Evolutionary conservation across 2,888 invertebrate genomes (phyloP), one percentile per base, ranked within the genome.

Genomic region (Stictocephala bisonia): DNA sequence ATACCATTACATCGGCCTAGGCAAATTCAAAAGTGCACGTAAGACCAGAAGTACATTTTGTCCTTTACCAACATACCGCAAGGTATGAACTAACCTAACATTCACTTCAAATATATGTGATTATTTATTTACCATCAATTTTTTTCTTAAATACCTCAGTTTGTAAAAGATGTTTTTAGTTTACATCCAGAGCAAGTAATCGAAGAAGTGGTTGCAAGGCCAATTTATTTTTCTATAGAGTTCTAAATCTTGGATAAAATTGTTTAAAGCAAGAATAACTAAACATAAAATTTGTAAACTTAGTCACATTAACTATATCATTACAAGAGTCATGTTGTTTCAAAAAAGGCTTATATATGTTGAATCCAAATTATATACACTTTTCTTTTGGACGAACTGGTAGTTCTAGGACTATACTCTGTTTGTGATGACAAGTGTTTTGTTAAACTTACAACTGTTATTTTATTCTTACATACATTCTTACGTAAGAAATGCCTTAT

Each of bases 21-120:
- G 26, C n/a, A 66, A 29, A 66, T 66, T 66, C 41, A 66, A 27
- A 24, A 66, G n/a, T 3, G 26, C 20, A 26, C 66, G 44, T 22
- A 35, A 40, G n/a, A 44, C 20, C 22, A 3, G n/a, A 15, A 11
- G 24, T 20, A 26, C 66, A 24, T 24, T 29, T 64, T 31, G 4
- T 22, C 66, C 41, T 66, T 41, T 66, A 22, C 41, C 66, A 11
- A 66, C 6, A 40, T 26, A 66, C 20, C 18, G 9, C 41, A 41
- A 27, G n/a, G 1, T 22, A 40, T 41, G 44, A 66, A n/a, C n/a
- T n/a, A n/a, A n/a, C n/a, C n/a, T n/a, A n/a, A n/a, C n/a, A n/a
- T n/a, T n/a, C n/a, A n/a, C 22, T 27, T 41, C 35, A 41, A 27
- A 35, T 9, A 11, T 22, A 11, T 20, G 48, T 15, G 48, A 48